These are phyloP conservation scores for Hiodon tergisus DNA, from an alignment of 2,113 vertebrate genomes.

Conservation along the genomic window DNA sequence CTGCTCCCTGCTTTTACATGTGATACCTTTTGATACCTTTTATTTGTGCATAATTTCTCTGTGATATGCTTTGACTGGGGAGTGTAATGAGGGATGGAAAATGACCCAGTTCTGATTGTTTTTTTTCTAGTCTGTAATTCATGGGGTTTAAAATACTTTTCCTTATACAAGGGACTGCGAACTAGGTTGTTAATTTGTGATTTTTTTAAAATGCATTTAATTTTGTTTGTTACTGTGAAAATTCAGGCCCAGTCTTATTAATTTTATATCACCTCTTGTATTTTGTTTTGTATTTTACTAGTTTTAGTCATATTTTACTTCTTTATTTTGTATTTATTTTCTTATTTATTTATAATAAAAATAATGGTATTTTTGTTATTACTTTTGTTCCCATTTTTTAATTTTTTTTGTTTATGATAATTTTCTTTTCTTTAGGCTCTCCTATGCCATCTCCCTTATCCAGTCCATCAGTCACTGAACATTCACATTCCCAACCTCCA, in stretches of 20 bases:
- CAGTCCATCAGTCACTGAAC: conserved; percentile 72
- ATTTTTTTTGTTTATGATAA: conserved; percentile 37
- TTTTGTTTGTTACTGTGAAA: background rate
- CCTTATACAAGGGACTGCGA: no score
- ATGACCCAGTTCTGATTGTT: background rate
- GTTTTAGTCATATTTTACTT: no score
- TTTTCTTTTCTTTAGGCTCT: conserved; percentile 61
- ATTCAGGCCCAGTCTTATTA: background rate
- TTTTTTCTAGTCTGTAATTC: conserved; percentile 1
- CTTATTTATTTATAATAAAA: background rate
- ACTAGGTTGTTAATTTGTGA: no score
- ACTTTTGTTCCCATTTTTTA: conserved; percentile 18
- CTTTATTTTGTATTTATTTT: background rate
- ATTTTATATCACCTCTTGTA: background rate
- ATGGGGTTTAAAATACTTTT: background rate
- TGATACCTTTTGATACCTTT: background rate
- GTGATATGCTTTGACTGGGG: background rate
- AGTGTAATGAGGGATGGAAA: background rate
- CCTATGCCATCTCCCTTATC: conserved; percentile 71
- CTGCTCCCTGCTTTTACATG: background rate
- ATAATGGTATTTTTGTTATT: background rate
- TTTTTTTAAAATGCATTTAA: background rate
- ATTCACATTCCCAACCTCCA: conserved; percentile 67
- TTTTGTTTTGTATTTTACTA: background rate
- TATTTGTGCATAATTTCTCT: background rate